Percentiles rank a stretch among this genome's conserved stretches.
These are phyloP conservation scores for Periplaneta americana DNA, from an alignment of 1,140 invertebrate species.

Conservation along the genomic window DNA sequence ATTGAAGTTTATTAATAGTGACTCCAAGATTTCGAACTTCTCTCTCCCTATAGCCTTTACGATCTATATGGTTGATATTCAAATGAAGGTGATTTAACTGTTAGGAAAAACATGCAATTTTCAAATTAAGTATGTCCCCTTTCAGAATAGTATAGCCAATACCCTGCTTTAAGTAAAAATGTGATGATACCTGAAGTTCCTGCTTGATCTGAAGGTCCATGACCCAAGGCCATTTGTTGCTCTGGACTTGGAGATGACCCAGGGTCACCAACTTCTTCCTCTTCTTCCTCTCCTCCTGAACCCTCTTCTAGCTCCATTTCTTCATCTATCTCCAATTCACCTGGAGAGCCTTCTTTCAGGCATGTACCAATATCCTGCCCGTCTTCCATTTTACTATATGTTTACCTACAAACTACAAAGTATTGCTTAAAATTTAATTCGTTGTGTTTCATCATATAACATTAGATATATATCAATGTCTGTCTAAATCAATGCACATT, in stretches of 20 bases:
- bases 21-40: too few species aligned
- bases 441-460: background rate
- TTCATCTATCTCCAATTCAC: slow-evolving; percentile 37
- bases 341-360: slow-evolving; percentile 9
- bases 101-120: too few species aligned
- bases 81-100: too few species aligned
- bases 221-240: slow-evolving; percentile 12
- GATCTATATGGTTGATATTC: too few species aligned
- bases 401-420: background rate
- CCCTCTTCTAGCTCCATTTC: slow-evolving; percentile 44
- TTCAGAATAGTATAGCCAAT: too few species aligned
- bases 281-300: slow-evolving; percentile 41
- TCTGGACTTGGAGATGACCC: slow-evolving; percentile 33
- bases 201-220: background rate
- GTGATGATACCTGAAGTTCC: background rate
- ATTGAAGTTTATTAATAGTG: too few species aligned
- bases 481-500: background rate
- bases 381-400: background rate
- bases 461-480: background rate
- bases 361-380: background rate
- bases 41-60: too few species aligned
- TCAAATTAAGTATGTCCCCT: too few species aligned
- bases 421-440: background rate
- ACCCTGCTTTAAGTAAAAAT: background rate
- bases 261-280: slow-evolving; percentile 34